Evolutionary conservation across 1,140 invertebrate species (phyloP).

Genomic region (Drosophila orena): DNA sequence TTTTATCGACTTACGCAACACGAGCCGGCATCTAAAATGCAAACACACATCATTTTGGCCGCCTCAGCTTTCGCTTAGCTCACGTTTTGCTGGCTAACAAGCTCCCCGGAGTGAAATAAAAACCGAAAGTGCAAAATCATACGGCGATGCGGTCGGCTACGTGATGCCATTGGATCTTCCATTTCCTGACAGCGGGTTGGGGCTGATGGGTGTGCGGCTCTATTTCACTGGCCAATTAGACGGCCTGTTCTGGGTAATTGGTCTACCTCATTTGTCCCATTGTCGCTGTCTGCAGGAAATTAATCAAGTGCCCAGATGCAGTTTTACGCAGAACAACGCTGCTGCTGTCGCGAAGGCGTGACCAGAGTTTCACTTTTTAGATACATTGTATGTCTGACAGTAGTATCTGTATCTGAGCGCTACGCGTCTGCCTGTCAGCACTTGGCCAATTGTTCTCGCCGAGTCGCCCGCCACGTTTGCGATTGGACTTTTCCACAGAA

Average conservation of each 20-base stretch:
- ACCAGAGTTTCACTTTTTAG: constrained; percentile 40
- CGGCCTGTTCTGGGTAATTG: constrained; percentile 41
- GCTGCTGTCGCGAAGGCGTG: constrained; percentile 27
- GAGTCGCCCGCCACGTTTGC: constrained; percentile 47
- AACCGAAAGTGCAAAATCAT: constrained; percentile 67
- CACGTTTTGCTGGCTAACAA: constrained; percentile 74
- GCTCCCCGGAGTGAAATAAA: constrained; percentile 80
- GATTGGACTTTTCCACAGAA: constrained; percentile 67
- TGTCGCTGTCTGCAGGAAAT: constrained; percentile 77
- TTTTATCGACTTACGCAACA: constrained; percentile 78
- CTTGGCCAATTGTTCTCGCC: constrained; percentile 74
- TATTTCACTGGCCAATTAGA: constrained; percentile 54
- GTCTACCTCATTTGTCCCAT: constrained; percentile 68
- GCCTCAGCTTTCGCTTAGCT: constrained; percentile 28
- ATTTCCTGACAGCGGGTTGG: neutral
- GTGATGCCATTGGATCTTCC: constrained; percentile 51
- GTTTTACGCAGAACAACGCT: constrained; percentile 26
- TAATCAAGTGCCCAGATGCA: constrained; percentile 63
- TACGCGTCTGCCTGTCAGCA: constrained; percentile 59
- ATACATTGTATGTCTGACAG: constrained; percentile 35
- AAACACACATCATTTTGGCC: constrained; percentile 47
- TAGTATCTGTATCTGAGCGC: constrained; percentile 1
- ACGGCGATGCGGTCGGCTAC: constrained; percentile 51
- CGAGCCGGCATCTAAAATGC: constrained; percentile 72
- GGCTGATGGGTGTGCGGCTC: neutral